Conservation (phyloP, 2,888 invertebrate species). For the Myopa testacea region DNA sequence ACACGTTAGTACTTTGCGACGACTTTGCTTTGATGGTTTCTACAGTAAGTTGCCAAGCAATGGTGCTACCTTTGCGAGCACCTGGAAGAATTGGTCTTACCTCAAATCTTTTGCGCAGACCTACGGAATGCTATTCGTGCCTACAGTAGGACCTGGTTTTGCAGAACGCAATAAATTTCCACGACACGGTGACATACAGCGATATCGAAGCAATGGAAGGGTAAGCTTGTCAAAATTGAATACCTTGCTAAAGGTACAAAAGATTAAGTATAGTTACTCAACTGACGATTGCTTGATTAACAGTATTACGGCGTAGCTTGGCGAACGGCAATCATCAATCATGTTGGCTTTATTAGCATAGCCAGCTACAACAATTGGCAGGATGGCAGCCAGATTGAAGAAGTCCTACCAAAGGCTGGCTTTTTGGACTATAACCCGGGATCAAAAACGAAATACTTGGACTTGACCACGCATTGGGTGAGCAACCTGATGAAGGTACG, state of each 20-base stretch:
- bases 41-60: constrained; percentile 77
- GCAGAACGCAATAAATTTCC: constrained; percentile 73
- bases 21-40: constrained; percentile 72
- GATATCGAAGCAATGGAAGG: constrained; percentile 67
- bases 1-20: constrained; percentile 71
- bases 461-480: constrained; percentile 74
- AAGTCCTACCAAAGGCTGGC: constrained; percentile 68
- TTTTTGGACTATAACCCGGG: constrained; percentile 74
- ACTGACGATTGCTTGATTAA: constrained; percentile 5
- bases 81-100: constrained; percentile 73
- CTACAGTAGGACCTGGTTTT: constrained; percentile 79
- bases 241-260: not conserved
- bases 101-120: constrained; percentile 71
- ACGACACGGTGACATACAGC: constrained; percentile 63
- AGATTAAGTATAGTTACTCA: not conserved
- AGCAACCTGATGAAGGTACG: constrained; percentile 69
- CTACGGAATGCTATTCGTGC: constrained; percentile 74
- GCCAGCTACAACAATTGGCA: constrained; percentile 83
- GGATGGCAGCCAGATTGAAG: constrained; percentile 81
- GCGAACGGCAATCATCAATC: constrained; percentile 72
- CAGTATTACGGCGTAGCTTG: constrained; percentile 75
- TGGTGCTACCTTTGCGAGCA: constrained; percentile 75
- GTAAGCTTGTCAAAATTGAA: constrained; percentile 52
- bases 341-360: constrained; percentile 73
- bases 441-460: constrained; percentile 73